A percentile compares a stretch with the other conserved stretches of the same genome.
Evolutionary conservation across 2,113 vertebrate genomes (phyloP).

Genomic region (Bostrychus sinensis): DNA sequence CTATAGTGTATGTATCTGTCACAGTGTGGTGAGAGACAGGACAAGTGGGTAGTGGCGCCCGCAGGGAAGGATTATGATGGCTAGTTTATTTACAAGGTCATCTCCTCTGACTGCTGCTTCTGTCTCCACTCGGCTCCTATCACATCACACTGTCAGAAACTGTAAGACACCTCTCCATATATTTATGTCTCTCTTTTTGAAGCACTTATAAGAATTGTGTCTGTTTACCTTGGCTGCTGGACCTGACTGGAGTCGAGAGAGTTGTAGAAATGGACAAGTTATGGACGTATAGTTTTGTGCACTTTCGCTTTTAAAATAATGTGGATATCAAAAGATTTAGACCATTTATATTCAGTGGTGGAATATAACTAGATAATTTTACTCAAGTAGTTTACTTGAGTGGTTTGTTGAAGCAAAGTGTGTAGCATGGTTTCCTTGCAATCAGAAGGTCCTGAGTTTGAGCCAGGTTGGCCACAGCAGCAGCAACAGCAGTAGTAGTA

Average conservation of each 20-base stretch:
- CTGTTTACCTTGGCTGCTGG: slow-evolving; percentile 1
- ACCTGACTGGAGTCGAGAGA: slow-evolving; percentile 14
- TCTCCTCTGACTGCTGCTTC: slow-evolving; percentile 36
- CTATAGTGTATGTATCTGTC: slow-evolving; percentile 31
- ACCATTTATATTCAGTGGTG: no score
- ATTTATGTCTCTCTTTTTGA: slow-evolving; percentile 8
- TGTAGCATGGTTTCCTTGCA: no score
- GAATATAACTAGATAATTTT: no score
- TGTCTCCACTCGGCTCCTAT: slow-evolving; percentile 27
- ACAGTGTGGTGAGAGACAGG: slow-evolving; percentile 52
- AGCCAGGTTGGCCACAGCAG: no score
- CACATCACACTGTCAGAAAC: slow-evolving; percentile 17
- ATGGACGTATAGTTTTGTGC: no score
- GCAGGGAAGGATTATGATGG: slow-evolving; percentile 62
- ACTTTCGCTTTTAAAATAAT: no score
- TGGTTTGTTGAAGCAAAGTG: no score
- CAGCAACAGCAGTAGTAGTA: no score
- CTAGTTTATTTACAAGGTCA: slow-evolving; percentile 71
- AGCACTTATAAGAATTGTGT: slow-evolving; percentile 3
- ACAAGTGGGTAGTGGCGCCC: slow-evolving; percentile 27
- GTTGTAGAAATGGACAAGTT: background rate
- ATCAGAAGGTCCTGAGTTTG: no score
- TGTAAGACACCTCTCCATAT: background rate
- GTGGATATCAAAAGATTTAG: no score
- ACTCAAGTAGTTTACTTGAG: no score